Evolutionary conservation across 2,797 vertebrate species (phyloP), one percentile per base, ranked within the genome.

Genomic region (Sphenopsis melanotis): DNA sequence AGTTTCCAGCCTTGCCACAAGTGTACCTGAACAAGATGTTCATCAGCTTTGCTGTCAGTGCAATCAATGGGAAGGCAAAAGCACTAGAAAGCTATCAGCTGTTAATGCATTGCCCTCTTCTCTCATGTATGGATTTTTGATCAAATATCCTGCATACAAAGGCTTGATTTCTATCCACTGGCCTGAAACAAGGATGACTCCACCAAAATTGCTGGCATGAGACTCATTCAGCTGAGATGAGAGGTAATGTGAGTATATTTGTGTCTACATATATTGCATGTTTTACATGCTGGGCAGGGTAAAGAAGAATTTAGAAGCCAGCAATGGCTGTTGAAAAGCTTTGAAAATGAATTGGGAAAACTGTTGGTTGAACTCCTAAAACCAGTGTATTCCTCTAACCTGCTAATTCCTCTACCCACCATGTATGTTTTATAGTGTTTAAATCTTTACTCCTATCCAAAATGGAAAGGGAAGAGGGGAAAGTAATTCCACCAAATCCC

Each of bases 271-370:
- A 24, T 66, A 30, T 32, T 42, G 24, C 41, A 84, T 37, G 26
- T 53, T 86, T 64, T 53, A 74, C 29, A 66, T 3, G 13, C 44
- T 93, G 11, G 19, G n/a, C 47, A 78, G 30, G 80, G 47, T 47
- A 87, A 91, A 63, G 32, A 90, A 94, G 50, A 92, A 92, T 47
- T 90, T 91, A 95, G 83, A 92, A 68, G 60, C 55, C 37, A 90
- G 78, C 34, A 88, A 44, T 1, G 2, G 34, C 14, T 69, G 63
- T 32, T 79, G 52, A 49, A 93, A 83, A 93, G 32, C 79, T 93
- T 94, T 94, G 79, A 94, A 95, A 97, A 96, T 89, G 86, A 97
- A 95, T 77, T 95, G 76, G 59, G 47, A 89, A 86, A 81, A 87
- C 76, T 41, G 6, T 4, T 86, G 46, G 47, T 61, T 90, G 50